Evolutionary conservation across 2,888 invertebrate genomes (phyloP), one percentile per base, ranked within the genome.

Genomic region (Brachypalpus laphriformis): DNA sequence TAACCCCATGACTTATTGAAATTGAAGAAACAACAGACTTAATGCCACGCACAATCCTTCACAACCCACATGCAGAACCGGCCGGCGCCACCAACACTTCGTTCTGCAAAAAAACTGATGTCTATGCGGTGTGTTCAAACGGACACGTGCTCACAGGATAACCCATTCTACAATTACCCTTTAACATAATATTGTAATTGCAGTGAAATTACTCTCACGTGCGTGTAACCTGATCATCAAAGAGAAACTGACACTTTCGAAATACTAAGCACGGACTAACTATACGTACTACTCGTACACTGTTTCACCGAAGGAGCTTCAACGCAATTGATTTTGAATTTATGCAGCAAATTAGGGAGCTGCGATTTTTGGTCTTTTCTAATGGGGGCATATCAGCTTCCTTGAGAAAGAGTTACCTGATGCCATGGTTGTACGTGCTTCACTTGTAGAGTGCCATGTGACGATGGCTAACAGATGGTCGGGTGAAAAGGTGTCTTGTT

Each of bases 201-300:
- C 91, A 90, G 89, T 88, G 90, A 91, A 91, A 91, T 91, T 91
- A 91, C 91, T 90, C 90, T 90, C 91, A 91, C 91, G 91, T 91
- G 91, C 89, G 87, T 87, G 91, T 91, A 91, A 91, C 91, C 89
- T 89, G 91, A 91, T 91, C 91, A 89, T 89, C 89, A 88, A 86
- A 86, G 83, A 54, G 81, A 85, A 85, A 71, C 71, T 85, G 81
- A 85, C 81, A 85, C 85, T 80, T 85, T 59, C 37, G 61, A 75
- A 80, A 74, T 74, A 63, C 83, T 59, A 54, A 59, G 74, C 72
- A 56, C 54, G 66, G 54, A 70, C 75, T 61, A 70, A 68, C 25
- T 4, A 25, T 5, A 25, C 25, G 5, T 7, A 16, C 7, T n/a
- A 31, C 42, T 18, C 25, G 28, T 18, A 42, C 25, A 37, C 57